Evolutionary conservation across 2,113 vertebrate genomes (phyloP).

Genomic region (Myrmecobius fasciatus): DNA sequence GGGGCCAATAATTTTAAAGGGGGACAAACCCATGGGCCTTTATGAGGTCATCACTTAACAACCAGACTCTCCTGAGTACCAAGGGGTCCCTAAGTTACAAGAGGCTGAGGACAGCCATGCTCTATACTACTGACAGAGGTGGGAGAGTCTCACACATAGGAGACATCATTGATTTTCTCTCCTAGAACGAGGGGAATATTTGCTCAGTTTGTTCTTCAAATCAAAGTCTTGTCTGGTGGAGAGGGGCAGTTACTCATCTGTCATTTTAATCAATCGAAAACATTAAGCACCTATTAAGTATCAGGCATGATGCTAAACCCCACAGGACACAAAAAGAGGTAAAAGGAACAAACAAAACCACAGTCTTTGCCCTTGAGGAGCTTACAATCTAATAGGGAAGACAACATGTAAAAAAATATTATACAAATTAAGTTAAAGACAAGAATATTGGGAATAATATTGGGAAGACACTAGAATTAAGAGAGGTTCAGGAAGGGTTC

Average conservation of each 20-base stretch:
- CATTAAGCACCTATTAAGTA: neutral
- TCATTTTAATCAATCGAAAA: neutral
- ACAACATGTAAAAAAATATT: neutral
- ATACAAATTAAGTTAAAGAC: neutral
- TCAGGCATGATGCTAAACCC: neutral
- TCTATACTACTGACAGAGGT: neutral
- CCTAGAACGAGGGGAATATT: neutral
- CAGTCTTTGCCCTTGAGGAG: neutral
- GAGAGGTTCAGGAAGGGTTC: neutral
- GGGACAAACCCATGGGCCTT: neutral
- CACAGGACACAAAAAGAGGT: neutral
- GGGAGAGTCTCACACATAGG: neutral
- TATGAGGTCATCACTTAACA: constrained; percentile 5
- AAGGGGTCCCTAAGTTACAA: neutral
- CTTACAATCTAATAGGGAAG: neutral
- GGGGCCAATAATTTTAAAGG: neutral
- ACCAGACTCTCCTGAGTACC: neutral
- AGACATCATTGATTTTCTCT: neutral
- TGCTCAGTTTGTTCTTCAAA: neutral
- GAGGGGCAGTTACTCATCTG: neutral
- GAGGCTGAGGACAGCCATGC: neutral
- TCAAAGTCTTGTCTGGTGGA: neutral
- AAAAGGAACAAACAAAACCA: neutral
- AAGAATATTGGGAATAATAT: neutral
- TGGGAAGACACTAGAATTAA: constrained; percentile 15